These are phyloP conservation scores for Synanceia verrucosa DNA, from an alignment of 2,797 vertebrate genomes.

Conservation along the genomic window DNA sequence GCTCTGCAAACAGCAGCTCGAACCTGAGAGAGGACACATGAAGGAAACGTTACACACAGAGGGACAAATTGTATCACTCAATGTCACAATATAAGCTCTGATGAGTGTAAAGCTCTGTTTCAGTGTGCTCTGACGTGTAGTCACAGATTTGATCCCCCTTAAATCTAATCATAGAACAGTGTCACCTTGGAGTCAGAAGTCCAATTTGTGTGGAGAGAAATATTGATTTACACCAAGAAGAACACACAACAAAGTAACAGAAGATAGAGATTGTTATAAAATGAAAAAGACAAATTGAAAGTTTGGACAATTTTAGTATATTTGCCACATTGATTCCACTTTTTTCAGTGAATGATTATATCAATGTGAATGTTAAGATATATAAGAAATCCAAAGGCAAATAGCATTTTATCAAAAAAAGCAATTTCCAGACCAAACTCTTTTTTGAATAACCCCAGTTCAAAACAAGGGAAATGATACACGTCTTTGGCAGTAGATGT, in stretches of 20 bases:
- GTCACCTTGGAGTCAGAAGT: not conserved
- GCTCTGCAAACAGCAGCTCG: conserved; percentile 92
- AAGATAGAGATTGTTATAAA: not conserved
- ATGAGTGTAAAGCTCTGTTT: not conserved
- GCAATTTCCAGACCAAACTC: no score
- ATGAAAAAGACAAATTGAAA: not conserved
- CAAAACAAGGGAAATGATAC: no score
- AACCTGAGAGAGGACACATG: conserved; percentile 82
- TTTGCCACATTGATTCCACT: not conserved
- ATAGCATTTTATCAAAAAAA: no score
- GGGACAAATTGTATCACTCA: not conserved
- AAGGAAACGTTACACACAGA: not conserved
- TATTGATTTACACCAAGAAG: conserved; percentile 16
- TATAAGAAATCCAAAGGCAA: no score
- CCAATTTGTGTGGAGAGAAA: not conserved
- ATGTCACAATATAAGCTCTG: not conserved
- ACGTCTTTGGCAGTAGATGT: no score
- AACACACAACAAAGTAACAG: not conserved
- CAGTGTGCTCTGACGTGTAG: not conserved
- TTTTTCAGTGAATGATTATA: no score
- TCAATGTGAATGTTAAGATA: no score
- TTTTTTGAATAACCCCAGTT: no score
- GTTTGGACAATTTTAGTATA: not conserved
- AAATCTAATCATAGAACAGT: not conserved
- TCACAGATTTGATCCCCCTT: no score